Evolutionary conservation across 2,113 vertebrate species (phyloP), one percentile per base, ranked within the genome.

Genomic region (Glaucidium brasilianum): DNA sequence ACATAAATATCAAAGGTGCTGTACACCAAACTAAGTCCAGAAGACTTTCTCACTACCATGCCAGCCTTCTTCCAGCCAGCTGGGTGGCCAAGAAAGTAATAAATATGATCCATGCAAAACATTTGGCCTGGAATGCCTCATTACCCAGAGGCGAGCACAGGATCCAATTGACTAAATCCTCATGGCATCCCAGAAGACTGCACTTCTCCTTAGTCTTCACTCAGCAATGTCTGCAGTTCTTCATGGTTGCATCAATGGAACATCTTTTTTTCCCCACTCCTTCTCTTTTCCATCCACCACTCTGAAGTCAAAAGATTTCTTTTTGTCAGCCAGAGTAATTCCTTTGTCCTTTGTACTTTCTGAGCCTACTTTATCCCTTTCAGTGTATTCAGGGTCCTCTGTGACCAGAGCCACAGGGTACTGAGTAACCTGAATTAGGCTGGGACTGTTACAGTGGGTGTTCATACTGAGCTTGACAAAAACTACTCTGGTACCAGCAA

Each of bases 161-260:
- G 90, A 97, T 97, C 86, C 96, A 97, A 96, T 82, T 93, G 93
- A 97, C 86, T 96, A 98, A 98, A 97, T 97, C 90, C 79, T 97
- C 84, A 41, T 89, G 92, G 73, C 94, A 97, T 96, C 92, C 84
- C 71, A 90, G 43, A 92, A 97, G 27, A 83, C 92, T 88, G 73
- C 41, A 60, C 39, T 91, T 97, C 75, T 85, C 43, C 22, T 15
- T 64, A 79, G 71, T 94, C 62, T 80, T 87, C 76, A 58, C 49
- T 92, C 63, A 63, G 60, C 27, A 68, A 86, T 11, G 13, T 85
- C 84, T 89, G 64, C 32, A 78, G 41, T 60, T 71, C 62, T 93
- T 86, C 72, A 50, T 60, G 52, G n/a, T 26, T 92, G 22, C 41
- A 77, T 91, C 71, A 92, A 88, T 82, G 21, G 53, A 85, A 22